These are phyloP conservation scores for Heliothis peltigera DNA, from an alignment of 2,888 invertebrate genomes.

Conservation along the genomic window DNA sequence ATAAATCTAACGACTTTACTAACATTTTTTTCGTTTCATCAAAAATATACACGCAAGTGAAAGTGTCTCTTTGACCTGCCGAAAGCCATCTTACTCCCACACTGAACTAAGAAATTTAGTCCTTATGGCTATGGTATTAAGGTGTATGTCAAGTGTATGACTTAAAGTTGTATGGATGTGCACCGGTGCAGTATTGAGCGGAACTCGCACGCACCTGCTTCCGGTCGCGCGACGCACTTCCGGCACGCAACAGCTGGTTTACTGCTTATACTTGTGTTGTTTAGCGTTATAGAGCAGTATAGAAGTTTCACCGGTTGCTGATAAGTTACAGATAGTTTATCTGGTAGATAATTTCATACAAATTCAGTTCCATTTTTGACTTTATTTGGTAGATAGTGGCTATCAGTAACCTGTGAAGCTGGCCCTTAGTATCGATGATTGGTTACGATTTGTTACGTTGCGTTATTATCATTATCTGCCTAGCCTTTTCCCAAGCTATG, in stretches of 20 bases:
- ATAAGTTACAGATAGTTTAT: too few species aligned
- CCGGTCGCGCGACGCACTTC: conserved; percentile 72
- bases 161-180: conserved; percentile 35
- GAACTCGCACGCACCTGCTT: conserved; percentile 77
- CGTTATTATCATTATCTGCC: too few species aligned
- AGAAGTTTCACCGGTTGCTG: not conserved
- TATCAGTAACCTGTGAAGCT: too few species aligned
- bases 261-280: conserved; percentile 6
- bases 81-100: not conserved
- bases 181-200: conserved; percentile 61
- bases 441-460: too few species aligned
- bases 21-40: conserved; percentile 19
- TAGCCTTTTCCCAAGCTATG: too few species aligned
- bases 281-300: conserved; percentile 19
- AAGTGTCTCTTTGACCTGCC: conserved; percentile 58
- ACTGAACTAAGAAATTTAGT: conserved; percentile 15
- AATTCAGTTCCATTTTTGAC: too few species aligned
- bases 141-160: not conserved
- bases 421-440: too few species aligned
- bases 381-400: too few species aligned
- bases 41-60: conserved; percentile 44
- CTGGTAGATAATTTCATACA: too few species aligned
- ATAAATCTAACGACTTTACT: conserved; percentile 6
- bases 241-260: conserved; percentile 60
- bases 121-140: fast-evolving